phyloP scores from a whole-genome alignment of 2,113 vertebrate species.

The Larimichthys crocea region DNA sequence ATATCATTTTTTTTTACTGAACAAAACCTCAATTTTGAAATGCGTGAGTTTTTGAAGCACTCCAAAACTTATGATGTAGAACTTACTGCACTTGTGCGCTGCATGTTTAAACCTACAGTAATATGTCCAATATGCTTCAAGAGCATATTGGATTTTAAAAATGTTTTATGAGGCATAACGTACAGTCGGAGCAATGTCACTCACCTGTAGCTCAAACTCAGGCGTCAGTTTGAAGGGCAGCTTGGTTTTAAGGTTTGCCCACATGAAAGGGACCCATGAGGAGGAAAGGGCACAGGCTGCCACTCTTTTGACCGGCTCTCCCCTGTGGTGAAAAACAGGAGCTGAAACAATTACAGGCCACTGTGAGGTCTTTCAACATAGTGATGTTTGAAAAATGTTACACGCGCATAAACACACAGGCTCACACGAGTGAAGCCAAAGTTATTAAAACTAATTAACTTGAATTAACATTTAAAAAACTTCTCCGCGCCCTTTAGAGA shows the following conservation, averaged over 20 bases:
- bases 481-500: conserved; percentile 70
- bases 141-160: conserved; percentile 27
- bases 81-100: not conserved
- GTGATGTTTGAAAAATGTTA: conserved; percentile 64
- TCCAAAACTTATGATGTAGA: conserved; percentile 4
- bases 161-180: conserved; percentile 40
- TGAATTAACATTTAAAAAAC: conserved; percentile 79
- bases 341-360: conserved; percentile 69
- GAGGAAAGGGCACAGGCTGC: conserved; percentile 64
- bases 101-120: not conserved
- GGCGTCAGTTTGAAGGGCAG: conserved; percentile 75
- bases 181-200: conserved; percentile 52
- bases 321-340: conserved; percentile 57
- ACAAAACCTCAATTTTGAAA: conserved; percentile 44
- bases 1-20: conserved; percentile 16
- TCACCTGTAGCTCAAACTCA: conserved; percentile 68
- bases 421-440: conserved; percentile 50
- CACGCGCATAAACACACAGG: conserved; percentile 59
- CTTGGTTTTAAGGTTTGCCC: conserved; percentile 62
- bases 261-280: conserved; percentile 60
- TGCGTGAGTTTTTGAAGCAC: conserved; percentile 22
- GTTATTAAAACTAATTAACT: conserved; percentile 80
- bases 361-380: conserved; percentile 53
- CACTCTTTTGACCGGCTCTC: conserved; percentile 61
- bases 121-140: conserved; percentile 12